phyloP scores from a whole-genome alignment of 2,113 vertebrate genomes.

The Osmerus eperlanus region DNA sequence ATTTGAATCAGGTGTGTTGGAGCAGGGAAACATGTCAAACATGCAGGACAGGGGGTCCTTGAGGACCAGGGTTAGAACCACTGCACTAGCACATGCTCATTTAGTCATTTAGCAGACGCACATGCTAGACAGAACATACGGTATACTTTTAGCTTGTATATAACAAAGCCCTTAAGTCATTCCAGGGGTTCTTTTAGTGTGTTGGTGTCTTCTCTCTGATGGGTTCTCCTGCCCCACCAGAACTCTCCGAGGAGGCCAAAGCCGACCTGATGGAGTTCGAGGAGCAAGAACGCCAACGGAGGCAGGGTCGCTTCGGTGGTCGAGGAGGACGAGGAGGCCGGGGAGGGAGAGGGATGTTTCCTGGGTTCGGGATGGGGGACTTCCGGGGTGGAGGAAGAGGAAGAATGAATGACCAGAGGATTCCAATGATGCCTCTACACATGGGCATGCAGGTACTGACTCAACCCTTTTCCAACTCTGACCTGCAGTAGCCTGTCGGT shows the following conservation, averaged over 20 bases:
- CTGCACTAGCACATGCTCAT: no score
- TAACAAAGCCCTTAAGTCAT: no score
- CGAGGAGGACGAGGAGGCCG: constrained; percentile 75
- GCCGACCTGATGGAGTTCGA: constrained; percentile 88
- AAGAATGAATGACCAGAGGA: constrained; percentile 83
- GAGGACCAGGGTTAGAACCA: no score
- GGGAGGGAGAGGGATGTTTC: constrained; percentile 66
- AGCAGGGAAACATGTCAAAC: no score
- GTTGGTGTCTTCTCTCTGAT: not conserved
- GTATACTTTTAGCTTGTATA: not conserved
- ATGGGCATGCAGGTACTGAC: constrained; percentile 79
- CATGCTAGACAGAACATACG: no score
- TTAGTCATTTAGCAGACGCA: no score
- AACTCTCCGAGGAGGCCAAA: constrained; percentile 95
- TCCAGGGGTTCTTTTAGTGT: no score
- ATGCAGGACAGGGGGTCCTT: no score
- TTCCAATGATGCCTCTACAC: constrained; percentile 78
- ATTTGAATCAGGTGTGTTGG: no score
- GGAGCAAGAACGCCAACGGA: constrained; percentile 86
- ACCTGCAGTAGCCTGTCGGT: no score
- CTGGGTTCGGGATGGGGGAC: constrained; percentile 76
- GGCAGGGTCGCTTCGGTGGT: constrained; percentile 79
- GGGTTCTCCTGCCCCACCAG: constrained; percentile 56
- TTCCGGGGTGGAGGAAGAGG: constrained; percentile 81
- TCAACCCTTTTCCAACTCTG: no score